Conservation (phyloP, 2,113 vertebrate genomes). For the Thymallus thymallus region DNA sequence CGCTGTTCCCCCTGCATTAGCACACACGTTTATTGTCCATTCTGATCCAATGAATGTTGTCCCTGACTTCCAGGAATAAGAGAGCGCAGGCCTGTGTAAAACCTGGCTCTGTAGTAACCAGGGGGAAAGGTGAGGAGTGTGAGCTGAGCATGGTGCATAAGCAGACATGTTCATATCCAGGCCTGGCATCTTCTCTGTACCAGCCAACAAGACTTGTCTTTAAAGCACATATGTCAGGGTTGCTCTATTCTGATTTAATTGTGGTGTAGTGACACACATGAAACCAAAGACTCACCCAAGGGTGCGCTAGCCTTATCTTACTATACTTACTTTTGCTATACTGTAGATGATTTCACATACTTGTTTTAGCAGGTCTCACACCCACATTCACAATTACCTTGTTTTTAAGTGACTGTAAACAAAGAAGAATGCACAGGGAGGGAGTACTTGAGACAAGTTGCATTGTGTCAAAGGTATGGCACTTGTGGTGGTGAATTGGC, state of each 20-base stretch:
- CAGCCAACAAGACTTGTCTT: background rate
- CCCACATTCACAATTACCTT: conserved; percentile 14
- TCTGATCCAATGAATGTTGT: conserved; percentile 31
- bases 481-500: background rate
- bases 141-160: conserved; percentile 4
- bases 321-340: conserved; percentile 21
- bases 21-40: conserved; percentile 8
- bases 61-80: conserved; percentile 7
- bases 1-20: no score
- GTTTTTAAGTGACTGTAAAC: conserved; percentile 26
- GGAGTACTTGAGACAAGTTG: conserved; percentile 2
- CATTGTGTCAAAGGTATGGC: conserved; percentile 7
- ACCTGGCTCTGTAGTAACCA: background rate
- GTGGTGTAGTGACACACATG: conserved; percentile 30
- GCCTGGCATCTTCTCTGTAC: background rate
- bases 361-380: conserved; percentile 57
- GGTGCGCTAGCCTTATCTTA: conserved; percentile 30
- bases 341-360: conserved; percentile 36
- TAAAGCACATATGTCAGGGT: no score
- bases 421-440: conserved; percentile 11
- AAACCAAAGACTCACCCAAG: conserved; percentile 33
- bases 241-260: conserved; percentile 3
- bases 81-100: conserved; percentile 25
- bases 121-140: conserved; percentile 16
- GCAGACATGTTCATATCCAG: background rate